Evolutionary conservation across 2,888 invertebrate species (phyloP), one percentile per base, ranked within the genome.

Genomic region (Dolichomitus sp.): DNA sequence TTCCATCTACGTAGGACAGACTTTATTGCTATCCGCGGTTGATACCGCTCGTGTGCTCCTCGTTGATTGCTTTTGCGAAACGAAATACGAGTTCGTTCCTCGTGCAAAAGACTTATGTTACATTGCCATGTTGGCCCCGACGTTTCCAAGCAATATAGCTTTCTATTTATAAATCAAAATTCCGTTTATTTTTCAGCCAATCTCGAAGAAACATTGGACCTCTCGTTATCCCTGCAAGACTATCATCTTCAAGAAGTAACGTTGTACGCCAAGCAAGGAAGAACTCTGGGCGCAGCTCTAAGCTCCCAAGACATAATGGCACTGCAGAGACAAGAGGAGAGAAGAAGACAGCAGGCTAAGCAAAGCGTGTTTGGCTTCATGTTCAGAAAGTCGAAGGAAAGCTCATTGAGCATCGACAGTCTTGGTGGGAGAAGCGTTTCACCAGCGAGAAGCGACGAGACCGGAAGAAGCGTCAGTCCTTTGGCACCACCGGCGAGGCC

Each of bases 161-260:
- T 72, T 65, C 30, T 33, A 61, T 63, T 37, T 66, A 59, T 68
- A 23, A 54, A 23, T 40, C 23, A 12, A 27, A 52, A 42, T 54
- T 69, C 40, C 59, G 1, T 57, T 40, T 19, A 48, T 19, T 70
- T 69, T 61, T 57, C 87, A 93, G 96, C 94, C 19, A 95, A 96
- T 91, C 93, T 96, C 82, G 95, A 96, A 87, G 95, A 96, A 89
- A 94, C 94, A 17, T 92, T 96, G 89, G 95, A 95, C 85, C 94
- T 95, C 50, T 94, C 95, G 84, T 91, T 95, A 85, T 95, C 95
- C 0, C 92, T 96, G 59, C 95, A 95, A 72, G 96, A 96, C 90
- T 96, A 96, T 89, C 95, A 95, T 83, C 94, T 96, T 61, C 95
- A 95, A 83, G 96, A 96, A 92, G 95, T 97, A 61, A 95, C 95